Conservation (phyloP, 2,113 vertebrate genomes). For the Halcyon malimbica region DNA sequence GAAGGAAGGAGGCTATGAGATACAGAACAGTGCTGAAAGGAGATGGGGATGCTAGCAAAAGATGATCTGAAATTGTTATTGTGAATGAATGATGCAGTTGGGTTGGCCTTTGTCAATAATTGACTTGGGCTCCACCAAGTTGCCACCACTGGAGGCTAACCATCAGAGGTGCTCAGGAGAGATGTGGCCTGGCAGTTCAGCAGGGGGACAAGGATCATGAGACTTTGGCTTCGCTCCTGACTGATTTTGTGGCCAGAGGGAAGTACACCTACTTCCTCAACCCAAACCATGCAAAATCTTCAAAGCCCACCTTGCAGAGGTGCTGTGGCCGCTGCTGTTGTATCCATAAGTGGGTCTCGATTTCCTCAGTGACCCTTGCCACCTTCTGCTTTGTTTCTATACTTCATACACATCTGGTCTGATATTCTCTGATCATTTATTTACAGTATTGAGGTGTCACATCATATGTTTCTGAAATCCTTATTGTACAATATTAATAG, state of each 20-base stretch:
- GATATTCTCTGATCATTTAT: neutral
- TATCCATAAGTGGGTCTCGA: neutral
- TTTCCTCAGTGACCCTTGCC: neutral
- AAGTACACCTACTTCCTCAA: neutral
- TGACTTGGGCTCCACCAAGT: neutral
- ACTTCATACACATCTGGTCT: fast-evolving
- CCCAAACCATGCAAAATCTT: neutral
- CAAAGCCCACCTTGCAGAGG: neutral
- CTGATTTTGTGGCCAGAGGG: neutral
- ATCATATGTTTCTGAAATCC: neutral
- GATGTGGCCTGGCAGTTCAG: neutral
- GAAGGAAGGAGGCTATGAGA: neutral
- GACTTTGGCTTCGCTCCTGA: neutral
- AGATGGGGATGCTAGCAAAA: neutral
- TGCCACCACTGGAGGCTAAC: neutral
- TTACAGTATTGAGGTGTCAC: neutral
- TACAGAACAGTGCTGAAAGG: neutral
- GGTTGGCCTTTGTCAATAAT: neutral
- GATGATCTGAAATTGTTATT: neutral
- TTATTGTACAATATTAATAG: neutral
- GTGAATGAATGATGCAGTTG: neutral
- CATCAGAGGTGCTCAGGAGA: fast-evolving
- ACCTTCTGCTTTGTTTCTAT: neutral
- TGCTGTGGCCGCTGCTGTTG: fast-evolving
- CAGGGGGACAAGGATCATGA: neutral